Evolutionary conservation across 2,113 vertebrate genomes (phyloP).

Genomic region (Mola mola): DNA sequence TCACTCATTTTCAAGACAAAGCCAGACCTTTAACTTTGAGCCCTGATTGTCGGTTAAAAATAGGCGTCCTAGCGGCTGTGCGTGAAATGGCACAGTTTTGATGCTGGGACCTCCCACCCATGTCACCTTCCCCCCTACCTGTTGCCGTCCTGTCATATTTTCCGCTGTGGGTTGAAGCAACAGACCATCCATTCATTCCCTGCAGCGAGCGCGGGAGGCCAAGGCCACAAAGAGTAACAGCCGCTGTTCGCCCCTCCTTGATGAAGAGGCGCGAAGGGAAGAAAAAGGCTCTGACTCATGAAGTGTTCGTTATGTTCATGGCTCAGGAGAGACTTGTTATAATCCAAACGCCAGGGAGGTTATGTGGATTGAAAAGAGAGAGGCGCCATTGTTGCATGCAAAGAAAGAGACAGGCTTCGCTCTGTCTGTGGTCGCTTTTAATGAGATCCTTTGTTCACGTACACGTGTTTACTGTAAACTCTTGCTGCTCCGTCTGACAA

Average conservation of each 20-base stretch:
- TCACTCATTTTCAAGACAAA: neutral
- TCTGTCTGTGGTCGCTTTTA: constrained; percentile 35
- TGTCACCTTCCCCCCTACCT: constrained; percentile 59
- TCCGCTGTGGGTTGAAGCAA: constrained; percentile 74
- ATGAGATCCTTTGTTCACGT: constrained; percentile 37
- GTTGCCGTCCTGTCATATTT: constrained; percentile 68
- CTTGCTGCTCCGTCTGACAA: constrained; percentile 31
- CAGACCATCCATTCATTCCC: constrained; percentile 76
- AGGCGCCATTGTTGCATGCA: constrained; percentile 47
- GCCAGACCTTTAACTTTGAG: constrained; percentile 14
- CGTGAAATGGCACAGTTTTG: constrained; percentile 20
- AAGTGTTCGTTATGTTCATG: constrained; percentile 49
- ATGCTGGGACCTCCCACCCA: constrained; percentile 32
- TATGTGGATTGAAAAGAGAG: constrained; percentile 37
- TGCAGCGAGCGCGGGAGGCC: constrained; percentile 38
- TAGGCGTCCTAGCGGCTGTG: constrained; percentile 25
- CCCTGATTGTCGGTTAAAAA: constrained; percentile 6
- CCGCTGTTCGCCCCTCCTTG: constrained; percentile 46
- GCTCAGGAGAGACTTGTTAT: constrained; percentile 44
- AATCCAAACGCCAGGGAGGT: constrained; percentile 39
- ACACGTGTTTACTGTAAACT: constrained; percentile 38
- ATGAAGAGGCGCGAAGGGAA: constrained; percentile 55
- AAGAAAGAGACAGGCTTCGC: constrained; percentile 26
- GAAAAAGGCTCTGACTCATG: constrained; percentile 51
- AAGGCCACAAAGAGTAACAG: constrained; percentile 35